phyloP scores from a whole-genome alignment of 2,888 invertebrate genomes.

The Cataglyphis cursor region DNA sequence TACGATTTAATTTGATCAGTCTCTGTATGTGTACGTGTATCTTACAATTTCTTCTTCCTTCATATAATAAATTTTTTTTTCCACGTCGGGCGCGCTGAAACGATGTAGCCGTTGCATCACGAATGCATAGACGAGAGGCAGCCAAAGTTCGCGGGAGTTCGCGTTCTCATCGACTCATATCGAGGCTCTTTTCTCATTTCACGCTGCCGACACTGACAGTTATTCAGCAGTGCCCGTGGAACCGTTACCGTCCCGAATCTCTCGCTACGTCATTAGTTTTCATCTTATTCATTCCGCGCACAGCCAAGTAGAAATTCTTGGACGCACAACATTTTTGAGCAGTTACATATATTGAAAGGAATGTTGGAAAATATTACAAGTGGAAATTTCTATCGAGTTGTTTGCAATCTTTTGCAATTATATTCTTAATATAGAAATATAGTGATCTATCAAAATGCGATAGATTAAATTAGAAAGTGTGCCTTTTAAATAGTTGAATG shows the following conservation, averaged over 20 bases:
- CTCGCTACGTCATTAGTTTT: constrained; percentile 76
- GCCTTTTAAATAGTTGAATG: neutral
- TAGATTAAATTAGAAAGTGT: neutral
- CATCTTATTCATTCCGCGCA: constrained; percentile 68
- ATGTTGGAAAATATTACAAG: neutral
- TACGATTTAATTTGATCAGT: neutral
- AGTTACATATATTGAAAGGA: neutral
- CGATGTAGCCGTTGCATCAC: neutral
- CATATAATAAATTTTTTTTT: constrained; percentile 4
- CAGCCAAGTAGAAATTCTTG: constrained; percentile 47
- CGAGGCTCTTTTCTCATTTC: constrained; percentile 53
- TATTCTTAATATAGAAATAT: neutral
- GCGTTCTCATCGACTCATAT: constrained; percentile 30
- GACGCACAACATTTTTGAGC: neutral
- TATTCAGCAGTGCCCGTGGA: constrained; percentile 37
- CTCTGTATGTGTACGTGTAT: neutral
- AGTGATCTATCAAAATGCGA: neutral
- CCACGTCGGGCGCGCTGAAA: neutral
- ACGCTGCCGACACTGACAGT: constrained; percentile 49
- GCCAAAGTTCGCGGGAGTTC: constrained; percentile 25
- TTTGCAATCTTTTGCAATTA: neutral
- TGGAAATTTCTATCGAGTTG: neutral
- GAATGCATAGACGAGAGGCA: constrained; percentile 31
- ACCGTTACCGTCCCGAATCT: constrained; percentile 72
- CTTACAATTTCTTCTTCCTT: neutral